Percentiles rank a stretch among this genome's conserved stretches.
These are phyloP conservation scores for Drosophila multiciliata DNA, from an alignment of 2,888 invertebrate genomes.

Conservation along the genomic window DNA sequence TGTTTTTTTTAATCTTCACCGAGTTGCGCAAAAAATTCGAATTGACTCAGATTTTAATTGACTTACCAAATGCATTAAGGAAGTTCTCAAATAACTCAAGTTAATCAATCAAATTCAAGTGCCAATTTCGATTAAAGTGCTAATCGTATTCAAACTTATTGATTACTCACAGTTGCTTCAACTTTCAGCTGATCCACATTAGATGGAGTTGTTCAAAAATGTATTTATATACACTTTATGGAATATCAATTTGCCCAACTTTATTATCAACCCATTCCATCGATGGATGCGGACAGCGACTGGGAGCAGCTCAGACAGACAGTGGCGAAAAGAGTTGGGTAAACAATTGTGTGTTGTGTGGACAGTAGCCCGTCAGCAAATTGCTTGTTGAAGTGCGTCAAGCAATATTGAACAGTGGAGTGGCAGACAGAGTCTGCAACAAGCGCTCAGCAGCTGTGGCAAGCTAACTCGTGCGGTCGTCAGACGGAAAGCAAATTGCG, in stretches of 20 bases:
- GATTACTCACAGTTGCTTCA: background rate
- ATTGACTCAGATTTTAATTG: constrained; percentile 6
- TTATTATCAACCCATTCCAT: background rate
- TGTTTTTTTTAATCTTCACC: background rate
- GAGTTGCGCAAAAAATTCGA: background rate
- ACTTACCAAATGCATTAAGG: background rate
- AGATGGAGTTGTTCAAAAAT: background rate
- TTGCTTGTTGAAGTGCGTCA: constrained; percentile 40
- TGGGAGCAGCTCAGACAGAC: constrained; percentile 4
- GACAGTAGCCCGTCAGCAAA: constrained; percentile 10
- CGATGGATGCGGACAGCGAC: background rate
- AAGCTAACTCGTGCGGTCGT: constrained; percentile 2
- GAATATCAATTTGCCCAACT: background rate
- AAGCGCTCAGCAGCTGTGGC: constrained; percentile 6
- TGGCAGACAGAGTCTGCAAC: constrained; percentile 9
- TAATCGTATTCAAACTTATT: constrained; percentile 11
- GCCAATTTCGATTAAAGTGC: constrained; percentile 22
- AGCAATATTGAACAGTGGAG: constrained; percentile 32
- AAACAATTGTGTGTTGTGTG: constrained; percentile 8
- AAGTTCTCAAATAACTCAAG: constrained; percentile 22
- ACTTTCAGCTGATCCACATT: background rate
- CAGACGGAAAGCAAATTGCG: constrained; percentile 31
- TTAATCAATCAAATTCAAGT: constrained; percentile 19
- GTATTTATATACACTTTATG: background rate
- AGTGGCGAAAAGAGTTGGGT: constrained; percentile 12